phyloP scores from a whole-genome alignment of 1,140 invertebrate genomes.

The Drosophila mojavensis region DNA sequence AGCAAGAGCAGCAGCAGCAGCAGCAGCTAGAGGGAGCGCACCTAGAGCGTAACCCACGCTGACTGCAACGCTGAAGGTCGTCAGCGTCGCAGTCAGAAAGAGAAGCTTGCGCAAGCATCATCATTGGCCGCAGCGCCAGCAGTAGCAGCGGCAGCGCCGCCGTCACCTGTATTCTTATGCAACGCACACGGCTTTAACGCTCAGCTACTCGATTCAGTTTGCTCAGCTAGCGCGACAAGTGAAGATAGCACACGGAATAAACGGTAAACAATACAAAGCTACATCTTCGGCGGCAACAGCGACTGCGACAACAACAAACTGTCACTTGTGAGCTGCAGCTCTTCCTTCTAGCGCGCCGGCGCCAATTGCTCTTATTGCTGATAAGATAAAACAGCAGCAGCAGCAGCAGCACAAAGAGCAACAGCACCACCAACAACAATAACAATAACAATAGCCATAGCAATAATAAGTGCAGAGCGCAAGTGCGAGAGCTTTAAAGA shows the following conservation, averaged over 20 bases:
- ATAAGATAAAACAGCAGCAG: conserved; percentile 51
- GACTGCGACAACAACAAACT: conserved; percentile 10
- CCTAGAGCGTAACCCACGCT: conserved; percentile 18
- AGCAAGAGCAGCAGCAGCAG: not conserved
- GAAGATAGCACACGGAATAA: conserved; percentile 66
- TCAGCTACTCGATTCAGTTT: conserved; percentile 69
- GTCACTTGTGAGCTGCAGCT: conserved; percentile 32
- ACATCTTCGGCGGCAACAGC: conserved; percentile 17
- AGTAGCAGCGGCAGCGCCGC: conserved; percentile 10
- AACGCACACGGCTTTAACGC: conserved; percentile 59
- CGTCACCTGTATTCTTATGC: conserved; percentile 68
- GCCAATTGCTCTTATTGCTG: conserved; percentile 46
- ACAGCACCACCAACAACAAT: conserved; percentile 8
- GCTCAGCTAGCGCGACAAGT: conserved; percentile 70
- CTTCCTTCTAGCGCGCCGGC: conserved; percentile 46
- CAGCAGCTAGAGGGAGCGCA: not conserved
- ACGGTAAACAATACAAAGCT: conserved; percentile 34
- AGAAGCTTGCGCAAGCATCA: conserved; percentile 60
- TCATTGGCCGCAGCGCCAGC: conserved; percentile 14
- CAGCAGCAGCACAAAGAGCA: not conserved
- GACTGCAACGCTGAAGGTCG: conserved; percentile 39
- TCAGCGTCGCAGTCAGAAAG: conserved; percentile 33
- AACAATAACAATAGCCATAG: conserved; percentile 3
- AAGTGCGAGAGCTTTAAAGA: conserved; percentile 12
- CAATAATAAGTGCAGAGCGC: conserved; percentile 10